Conservation (phyloP, 2,888 invertebrate species). For the Drosophila ustulata region DNA sequence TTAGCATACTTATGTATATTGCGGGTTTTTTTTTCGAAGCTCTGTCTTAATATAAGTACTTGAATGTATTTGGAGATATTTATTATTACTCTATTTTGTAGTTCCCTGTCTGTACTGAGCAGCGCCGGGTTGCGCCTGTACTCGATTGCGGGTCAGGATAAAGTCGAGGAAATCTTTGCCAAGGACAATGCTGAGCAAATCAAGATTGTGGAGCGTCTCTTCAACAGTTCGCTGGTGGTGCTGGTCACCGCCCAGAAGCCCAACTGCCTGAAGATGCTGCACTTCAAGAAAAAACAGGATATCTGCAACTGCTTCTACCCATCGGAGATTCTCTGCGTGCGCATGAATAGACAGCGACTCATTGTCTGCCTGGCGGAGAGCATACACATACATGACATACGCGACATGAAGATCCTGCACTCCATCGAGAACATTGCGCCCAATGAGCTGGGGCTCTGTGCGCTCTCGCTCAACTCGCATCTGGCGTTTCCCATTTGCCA, state of each 20-base stretch:
- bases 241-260: conserved; percentile 84
- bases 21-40: too few species aligned
- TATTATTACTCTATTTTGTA: conserved; percentile 33
- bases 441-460: conserved; percentile 83
- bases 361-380: conserved; percentile 83
- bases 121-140: conserved; percentile 82
- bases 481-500: conserved; percentile 84
- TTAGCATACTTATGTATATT: too few species aligned
- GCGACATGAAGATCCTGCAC: conserved; percentile 84
- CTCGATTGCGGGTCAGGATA: conserved; percentile 81
- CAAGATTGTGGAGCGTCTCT: conserved; percentile 84
- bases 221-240: conserved; percentile 84
- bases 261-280: conserved; percentile 84
- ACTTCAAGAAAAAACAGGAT: conserved; percentile 85
- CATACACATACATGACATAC: conserved; percentile 85
- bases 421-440: conserved; percentile 83
- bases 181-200: conserved; percentile 84
- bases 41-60: too few species aligned
- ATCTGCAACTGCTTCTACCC: conserved; percentile 85
- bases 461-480: conserved; percentile 84
- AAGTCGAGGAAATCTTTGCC: conserved; percentile 84
- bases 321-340: conserved; percentile 83
- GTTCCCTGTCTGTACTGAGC: conserved; percentile 83
- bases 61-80: too few species aligned
- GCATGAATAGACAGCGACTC: conserved; percentile 84